Base-by-base conservation (phyloP, 1,140 invertebrate species). In the Scylla paramamosain region DNA sequence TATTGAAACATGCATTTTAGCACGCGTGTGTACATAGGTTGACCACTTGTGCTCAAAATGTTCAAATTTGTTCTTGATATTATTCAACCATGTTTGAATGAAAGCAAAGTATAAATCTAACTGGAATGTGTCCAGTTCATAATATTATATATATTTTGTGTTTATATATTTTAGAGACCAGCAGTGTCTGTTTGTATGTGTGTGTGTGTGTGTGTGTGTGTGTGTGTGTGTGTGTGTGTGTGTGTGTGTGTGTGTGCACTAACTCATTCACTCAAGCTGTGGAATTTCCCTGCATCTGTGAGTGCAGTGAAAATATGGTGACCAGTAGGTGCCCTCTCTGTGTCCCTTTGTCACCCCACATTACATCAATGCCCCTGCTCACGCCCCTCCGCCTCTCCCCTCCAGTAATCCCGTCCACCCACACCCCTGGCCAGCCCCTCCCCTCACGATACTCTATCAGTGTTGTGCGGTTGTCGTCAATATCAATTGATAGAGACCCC, bases 401-500 rank as follows among this genome's bases (percentile, higher is more conserved):
- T 20, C 52, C 52, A 3, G 90, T 31, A 59, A 29, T 91, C 25
- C 32, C 25, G 25, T 31, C 25, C 45, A n/a, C 48, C 46, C 28
- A 39, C 89, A 6, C 89, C 48, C 28, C 89, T n/a, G 29, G 16
- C 29, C 12, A 25, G 7, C 86, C 16, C n/a, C 86, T 12, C 31
- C n/a, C 46, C 12, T 67, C 12, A 31, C 46, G 20, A 28, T n/a
- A 48, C 93, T 94, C 88, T 39, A 91, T 91, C 93, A 48, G 77
- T 84, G 77, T 84, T 52, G 46, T 91, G 87, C 10, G 46, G 88
- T 31, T 29, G 93, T 94, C 93, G 88, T 91, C 89, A 86, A 94
- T 94, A 91, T 94, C 93, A 94, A 94, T 91, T 94, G 93, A 90
- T 90, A 88, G 88, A 25, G 29, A 31, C 93, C 93, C 93, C 48